Evolutionary conservation across 2,113 vertebrate species (phyloP).

Genomic region (Paedocypris sp.): DNA sequence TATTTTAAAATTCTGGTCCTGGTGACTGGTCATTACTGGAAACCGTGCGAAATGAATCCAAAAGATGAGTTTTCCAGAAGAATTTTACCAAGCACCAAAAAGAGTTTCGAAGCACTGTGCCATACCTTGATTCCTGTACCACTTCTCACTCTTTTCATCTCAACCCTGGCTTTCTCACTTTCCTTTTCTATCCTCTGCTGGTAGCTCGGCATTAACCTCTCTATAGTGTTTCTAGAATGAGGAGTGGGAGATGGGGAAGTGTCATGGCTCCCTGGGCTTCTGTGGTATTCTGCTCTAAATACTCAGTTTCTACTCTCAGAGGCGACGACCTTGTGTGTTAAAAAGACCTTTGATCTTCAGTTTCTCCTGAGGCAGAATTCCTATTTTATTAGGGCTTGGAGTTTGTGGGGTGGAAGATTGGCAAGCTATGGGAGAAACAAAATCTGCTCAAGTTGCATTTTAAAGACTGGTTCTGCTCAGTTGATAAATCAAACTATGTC

Average conservation of each 20-base stretch:
- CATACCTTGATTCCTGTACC: background rate
- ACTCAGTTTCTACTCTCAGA: conserved; percentile 26
- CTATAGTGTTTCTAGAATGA: conserved; percentile 50
- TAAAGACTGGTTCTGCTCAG: too few species aligned
- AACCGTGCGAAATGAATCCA: background rate
- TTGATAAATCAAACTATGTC: too few species aligned
- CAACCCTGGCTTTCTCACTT: conserved; percentile 8
- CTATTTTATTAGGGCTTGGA: conserved; percentile 19
- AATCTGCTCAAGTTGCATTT: background rate
- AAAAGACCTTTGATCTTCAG: conserved; percentile 42
- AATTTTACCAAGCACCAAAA: background rate
- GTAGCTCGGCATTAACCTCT: conserved; percentile 49
- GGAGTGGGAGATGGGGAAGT: conserved; percentile 38
- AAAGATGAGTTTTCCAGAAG: background rate
- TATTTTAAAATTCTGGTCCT: too few species aligned
- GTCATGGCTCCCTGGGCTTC: conserved; percentile 28
- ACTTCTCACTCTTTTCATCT: background rate
- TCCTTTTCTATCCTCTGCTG: conserved; percentile 30
- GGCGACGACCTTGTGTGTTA: conserved; percentile 18
- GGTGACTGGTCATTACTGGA: background rate
- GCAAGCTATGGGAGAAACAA: background rate
- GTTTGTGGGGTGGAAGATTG: conserved; percentile 5
- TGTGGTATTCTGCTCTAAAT: conserved; percentile 30
- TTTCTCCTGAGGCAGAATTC: conserved; percentile 15
- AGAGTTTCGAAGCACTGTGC: background rate